Conservation (phyloP, 2,797 vertebrate genomes). For the Myotis vivesi region DNA sequence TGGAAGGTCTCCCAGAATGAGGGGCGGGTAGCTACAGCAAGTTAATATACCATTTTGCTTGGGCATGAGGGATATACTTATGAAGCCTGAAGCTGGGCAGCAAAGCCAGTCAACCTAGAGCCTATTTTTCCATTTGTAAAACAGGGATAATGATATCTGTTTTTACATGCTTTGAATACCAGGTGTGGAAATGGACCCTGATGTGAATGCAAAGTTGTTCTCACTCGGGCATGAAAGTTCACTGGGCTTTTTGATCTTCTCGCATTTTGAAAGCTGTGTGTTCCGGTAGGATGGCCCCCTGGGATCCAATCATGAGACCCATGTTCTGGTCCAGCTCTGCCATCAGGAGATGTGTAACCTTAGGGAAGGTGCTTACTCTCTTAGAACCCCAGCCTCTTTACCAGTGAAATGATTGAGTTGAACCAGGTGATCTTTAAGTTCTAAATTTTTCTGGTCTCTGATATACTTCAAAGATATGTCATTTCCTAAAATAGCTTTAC, state of each 20-base stretch:
- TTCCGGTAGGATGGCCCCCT: neutral
- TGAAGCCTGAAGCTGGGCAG: neutral
- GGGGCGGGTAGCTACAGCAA: neutral
- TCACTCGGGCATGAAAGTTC: slow-evolving; percentile 14
- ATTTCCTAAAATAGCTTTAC: neutral
- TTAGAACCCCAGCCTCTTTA: neutral
- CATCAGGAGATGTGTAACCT: neutral
- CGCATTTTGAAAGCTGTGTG: slow-evolving; percentile 33
- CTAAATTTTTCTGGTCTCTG: neutral
- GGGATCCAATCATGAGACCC: neutral
- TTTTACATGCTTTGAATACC: slow-evolving; percentile 59
- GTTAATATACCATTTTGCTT: neutral
- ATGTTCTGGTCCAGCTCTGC: neutral
- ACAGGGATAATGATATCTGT: slow-evolving; percentile 30
- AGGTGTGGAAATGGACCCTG: slow-evolving; percentile 26
- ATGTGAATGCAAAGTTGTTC: slow-evolving; percentile 50
- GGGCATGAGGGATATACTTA: neutral
- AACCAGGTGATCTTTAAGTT: neutral
- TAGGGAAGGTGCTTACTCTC: neutral
- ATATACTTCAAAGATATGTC: slow-evolving; percentile 16
- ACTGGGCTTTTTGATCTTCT: slow-evolving; percentile 39
- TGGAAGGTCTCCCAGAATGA: neutral
- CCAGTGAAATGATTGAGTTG: neutral
- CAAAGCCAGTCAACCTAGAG: neutral
- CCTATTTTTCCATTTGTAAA: slow-evolving; percentile 41